Base-by-base conservation (phyloP, 2,888 invertebrate species). In the Aspidapion aeneum region DNA sequence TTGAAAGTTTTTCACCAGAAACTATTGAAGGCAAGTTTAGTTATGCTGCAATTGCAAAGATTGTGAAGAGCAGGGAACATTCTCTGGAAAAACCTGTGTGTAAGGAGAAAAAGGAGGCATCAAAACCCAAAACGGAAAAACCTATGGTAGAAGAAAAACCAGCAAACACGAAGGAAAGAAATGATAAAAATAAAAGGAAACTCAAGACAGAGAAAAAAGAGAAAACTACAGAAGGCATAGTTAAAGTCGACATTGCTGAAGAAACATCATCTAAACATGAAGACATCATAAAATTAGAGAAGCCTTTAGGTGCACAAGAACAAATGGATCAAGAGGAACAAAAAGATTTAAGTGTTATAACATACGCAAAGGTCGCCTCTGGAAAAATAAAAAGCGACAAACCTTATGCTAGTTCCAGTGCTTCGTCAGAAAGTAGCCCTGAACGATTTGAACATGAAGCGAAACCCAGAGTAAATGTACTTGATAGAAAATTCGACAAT, bases 331-430 rank as follows among this genome's bases (percentile, higher is more conserved):
- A 55, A 52, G 21, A 12, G 17, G 18, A 58, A 60, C 54, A 63
- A 22, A 35, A 61, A 51, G 35, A 56, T 20, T 58, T 62, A 48
- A 22, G 63, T 18, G 57, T 17, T 18, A 21, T 63, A 55, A 67
- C 67, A 2, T 69, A 69, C 21, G 67, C 67, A 1, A 57, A 64
- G 21, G 55, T 68, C 17, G 68, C 64, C 48, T 61, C 61, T 19
- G 21, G 52, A 5, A 52, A 57, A 65, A 61, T 22, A 54, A 57
- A 0, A 61, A n/a, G n/a, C n/a, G 18, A 51, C 16, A 57, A 12
- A 22, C 20, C 18, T 64, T 21, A 18, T 55, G 21, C 22, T 56
- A 48, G 58, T 55, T 7, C 18, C 49, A 7, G 20, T 55, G 19
- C 18, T 51, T 58, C 20, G 16, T 22, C 7, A 9, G 18, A 57